These are phyloP conservation scores for Phalacrocorax aristotelis DNA, from an alignment of 2,113 vertebrate genomes.

Conservation along the genomic window DNA sequence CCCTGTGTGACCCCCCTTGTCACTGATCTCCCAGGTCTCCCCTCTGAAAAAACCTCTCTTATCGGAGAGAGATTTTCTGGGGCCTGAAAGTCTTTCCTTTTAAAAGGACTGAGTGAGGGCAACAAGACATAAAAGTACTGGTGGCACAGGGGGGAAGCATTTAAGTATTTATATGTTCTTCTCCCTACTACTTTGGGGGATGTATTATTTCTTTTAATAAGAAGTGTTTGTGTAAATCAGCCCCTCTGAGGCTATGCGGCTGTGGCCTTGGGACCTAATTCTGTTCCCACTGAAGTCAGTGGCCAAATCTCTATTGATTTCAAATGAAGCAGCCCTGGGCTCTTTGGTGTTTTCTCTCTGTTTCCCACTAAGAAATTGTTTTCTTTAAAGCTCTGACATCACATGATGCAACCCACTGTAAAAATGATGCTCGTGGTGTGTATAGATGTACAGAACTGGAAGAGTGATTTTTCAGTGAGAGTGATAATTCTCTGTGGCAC, in stretches of 20 bases:
- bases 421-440: constrained; percentile 7
- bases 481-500: not conserved
- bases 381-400: constrained; percentile 42
- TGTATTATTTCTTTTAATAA: not conserved
- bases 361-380: not conserved
- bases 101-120: not conserved
- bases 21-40: not conserved
- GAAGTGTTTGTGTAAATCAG: not conserved
- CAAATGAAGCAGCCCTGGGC: not conserved
- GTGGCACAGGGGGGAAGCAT: not conserved
- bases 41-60: not conserved
- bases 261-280: not conserved
- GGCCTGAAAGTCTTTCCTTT: not conserved
- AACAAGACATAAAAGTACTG: not conserved
- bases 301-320: not conserved
- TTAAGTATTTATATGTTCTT: not conserved
- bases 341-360: not conserved
- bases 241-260: not conserved
- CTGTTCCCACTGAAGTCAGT: not conserved
- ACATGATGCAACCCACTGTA: constrained; percentile 63
- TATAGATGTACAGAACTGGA: not conserved
- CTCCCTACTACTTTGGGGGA: not conserved
- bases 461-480: not conserved
- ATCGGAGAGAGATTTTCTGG: not conserved
- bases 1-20: not conserved